These are phyloP conservation scores for Protosalanx chinensis DNA, from an alignment of 2,797 vertebrate species.

Conservation along the genomic window DNA sequence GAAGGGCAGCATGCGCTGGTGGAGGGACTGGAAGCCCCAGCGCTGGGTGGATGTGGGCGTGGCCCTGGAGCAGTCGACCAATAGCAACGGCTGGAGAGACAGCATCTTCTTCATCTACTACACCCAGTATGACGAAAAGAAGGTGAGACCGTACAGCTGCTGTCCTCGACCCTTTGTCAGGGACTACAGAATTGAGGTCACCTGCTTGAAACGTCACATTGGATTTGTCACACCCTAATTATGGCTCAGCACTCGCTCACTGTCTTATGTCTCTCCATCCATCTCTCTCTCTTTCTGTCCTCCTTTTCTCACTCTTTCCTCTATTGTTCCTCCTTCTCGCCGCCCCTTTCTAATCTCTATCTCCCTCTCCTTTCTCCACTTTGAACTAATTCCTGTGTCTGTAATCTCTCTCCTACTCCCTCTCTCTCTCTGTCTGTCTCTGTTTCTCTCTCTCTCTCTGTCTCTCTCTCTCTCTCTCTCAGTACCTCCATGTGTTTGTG, in stretches of 20 bases:
- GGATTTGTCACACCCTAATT: no score
- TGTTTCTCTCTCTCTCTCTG: not conserved
- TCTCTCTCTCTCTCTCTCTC: slow-evolving; percentile 18
- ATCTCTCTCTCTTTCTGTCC: not conserved
- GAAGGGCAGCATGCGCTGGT: slow-evolving; percentile 88
- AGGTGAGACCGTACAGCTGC: slow-evolving; percentile 70
- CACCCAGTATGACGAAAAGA: slow-evolving; percentile 87
- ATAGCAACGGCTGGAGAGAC: slow-evolving; percentile 77
- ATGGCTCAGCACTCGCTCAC: not conserved
- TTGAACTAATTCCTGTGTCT: no score
- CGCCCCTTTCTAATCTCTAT: not conserved
- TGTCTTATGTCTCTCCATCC: not conserved
- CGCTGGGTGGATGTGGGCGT: slow-evolving; percentile 90
- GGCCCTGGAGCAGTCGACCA: slow-evolving; percentile 88
- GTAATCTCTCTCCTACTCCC: not conserved
- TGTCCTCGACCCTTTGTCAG: not conserved
- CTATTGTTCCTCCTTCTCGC: not conserved
- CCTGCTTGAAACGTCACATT: no score
- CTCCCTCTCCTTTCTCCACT: not conserved
- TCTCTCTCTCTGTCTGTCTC: not conserved
- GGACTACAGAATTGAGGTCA: not conserved
- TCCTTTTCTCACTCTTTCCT: not conserved
- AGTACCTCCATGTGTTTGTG: slow-evolving; percentile 90
- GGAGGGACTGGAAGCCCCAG: slow-evolving; percentile 91
- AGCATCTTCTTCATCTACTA: slow-evolving; percentile 95